Evolutionary conservation across 2,113 vertebrate genomes (phyloP).

Genomic region (Brachionichthys hirsutus): DNA sequence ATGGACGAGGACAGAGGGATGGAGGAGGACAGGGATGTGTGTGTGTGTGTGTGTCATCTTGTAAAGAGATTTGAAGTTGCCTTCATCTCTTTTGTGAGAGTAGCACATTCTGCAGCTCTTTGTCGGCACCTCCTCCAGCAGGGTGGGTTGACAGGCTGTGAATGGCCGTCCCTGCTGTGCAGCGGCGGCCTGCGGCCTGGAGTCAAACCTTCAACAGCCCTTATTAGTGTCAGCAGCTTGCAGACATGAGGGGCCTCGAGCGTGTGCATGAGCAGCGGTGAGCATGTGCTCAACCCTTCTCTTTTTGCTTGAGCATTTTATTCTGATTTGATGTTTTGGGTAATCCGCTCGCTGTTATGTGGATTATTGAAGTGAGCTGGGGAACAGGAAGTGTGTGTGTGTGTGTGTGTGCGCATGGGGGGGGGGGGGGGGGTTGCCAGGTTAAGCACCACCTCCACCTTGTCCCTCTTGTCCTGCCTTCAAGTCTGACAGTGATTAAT

Average conservation of each 20-base stretch:
- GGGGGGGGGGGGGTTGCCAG: conserved; percentile 33
- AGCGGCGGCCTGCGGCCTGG: conserved; percentile 61
- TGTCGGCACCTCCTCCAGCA: conserved; percentile 57
- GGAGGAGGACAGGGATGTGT: conserved; percentile 39
- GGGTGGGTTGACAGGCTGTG: conserved; percentile 69
- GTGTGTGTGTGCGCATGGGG: conserved; percentile 20
- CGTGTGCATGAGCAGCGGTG: conserved; percentile 8
- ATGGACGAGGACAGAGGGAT: conserved; percentile 38
- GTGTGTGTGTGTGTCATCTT: conserved; percentile 42
- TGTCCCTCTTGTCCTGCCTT: conserved; percentile 48
- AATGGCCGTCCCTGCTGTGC: conserved; percentile 74
- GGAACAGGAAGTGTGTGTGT: conserved; percentile 15
- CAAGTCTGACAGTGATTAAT: conserved; percentile 79
- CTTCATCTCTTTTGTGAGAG: conserved; percentile 64
- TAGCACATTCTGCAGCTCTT: conserved; percentile 65
- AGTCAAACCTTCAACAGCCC: conserved; percentile 71
- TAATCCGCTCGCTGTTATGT: conserved; percentile 29
- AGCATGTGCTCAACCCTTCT: conserved; percentile 25
- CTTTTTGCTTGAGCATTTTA: conserved; percentile 27
- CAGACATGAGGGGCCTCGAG: conserved; percentile 51
- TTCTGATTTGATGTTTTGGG: conserved; percentile 27
- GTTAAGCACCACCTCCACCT: conserved; percentile 48
- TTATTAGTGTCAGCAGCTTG: conserved; percentile 74
- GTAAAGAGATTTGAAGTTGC: conserved; percentile 61
- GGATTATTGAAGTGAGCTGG: conserved; percentile 35